A percentile compares a stretch with the other conserved stretches of the same genome.
Conservation (phyloP, 2,113 vertebrate genomes). For the Halcyon malimbica region DNA sequence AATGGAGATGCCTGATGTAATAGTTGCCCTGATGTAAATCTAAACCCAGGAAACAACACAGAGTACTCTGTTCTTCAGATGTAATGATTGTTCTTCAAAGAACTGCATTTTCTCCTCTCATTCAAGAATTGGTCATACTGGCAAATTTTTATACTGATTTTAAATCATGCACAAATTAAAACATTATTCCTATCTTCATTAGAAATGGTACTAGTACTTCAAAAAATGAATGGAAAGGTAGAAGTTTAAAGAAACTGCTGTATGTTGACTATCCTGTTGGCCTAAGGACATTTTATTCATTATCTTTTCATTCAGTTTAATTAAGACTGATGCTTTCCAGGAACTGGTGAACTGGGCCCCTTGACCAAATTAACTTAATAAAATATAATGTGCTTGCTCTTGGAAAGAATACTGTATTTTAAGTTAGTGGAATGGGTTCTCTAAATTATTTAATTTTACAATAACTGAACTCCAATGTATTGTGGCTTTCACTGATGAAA, state of each 20-base stretch:
- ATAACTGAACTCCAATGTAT: neutral
- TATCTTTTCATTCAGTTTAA: neutral
- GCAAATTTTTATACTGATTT: neutral
- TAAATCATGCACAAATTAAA: neutral
- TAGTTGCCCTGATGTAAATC: constrained; percentile 24
- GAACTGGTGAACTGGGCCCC: neutral
- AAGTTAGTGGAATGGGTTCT: neutral
- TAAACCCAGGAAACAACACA: constrained; percentile 4
- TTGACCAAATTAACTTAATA: neutral
- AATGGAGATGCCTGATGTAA: neutral
- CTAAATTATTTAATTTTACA: neutral
- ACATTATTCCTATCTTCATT: neutral
- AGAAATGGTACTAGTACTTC: neutral
- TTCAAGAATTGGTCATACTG: neutral
- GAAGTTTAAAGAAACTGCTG: neutral
- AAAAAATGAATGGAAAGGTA: neutral
- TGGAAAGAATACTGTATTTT: neutral
- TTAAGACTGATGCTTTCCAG: neutral
- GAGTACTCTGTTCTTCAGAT: too few relatives aligned
- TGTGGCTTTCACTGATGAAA: neutral
- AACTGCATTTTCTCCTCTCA: neutral
- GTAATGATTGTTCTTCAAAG: neutral
- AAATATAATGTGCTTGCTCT: neutral
- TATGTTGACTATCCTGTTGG: neutral
- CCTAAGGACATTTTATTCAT: neutral